phyloP scores from a whole-genome alignment of 2,113 vertebrate genomes.

The Lethenteron camtschaticum region DNA sequence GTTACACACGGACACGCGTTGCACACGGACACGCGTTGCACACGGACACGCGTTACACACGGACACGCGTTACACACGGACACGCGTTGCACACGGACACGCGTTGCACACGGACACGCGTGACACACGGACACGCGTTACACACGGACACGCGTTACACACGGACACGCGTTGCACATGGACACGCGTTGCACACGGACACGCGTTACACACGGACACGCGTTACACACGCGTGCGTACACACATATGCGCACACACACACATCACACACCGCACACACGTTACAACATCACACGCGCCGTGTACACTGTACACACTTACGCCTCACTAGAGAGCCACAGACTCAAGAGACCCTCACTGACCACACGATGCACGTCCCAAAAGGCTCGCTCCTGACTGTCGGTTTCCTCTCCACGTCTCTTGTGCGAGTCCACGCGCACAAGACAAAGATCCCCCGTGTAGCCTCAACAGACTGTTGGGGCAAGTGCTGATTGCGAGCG shows the following conservation, averaged over 20 bases:
- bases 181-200: too few relatives aligned
- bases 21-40: slow-evolving; percentile 7
- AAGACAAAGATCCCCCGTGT: not conserved
- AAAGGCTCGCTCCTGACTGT: slow-evolving; percentile 88
- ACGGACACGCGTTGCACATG: too few relatives aligned
- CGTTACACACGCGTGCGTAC: too few relatives aligned
- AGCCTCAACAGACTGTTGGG: not conserved
- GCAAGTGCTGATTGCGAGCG: not conserved
- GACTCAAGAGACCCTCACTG: too few relatives aligned
- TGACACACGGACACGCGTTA: slow-evolving; percentile 8
- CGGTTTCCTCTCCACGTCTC: slow-evolving; percentile 86
- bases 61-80: slow-evolving; percentile 9
- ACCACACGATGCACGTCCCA: slow-evolving; percentile 96
- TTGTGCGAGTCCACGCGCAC: slow-evolving; percentile 22
- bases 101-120: not conserved
- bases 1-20: not conserved
- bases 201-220: too few relatives aligned
- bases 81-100: too few relatives aligned
- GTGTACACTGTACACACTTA: too few relatives aligned
- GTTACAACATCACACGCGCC: too few relatives aligned
- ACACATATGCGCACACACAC: too few relatives aligned
- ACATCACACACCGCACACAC: too few relatives aligned
- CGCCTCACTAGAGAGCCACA: too few relatives aligned
- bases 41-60: too few relatives aligned
- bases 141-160: slow-evolving; percentile 9